Evolutionary conservation across 2,113 vertebrate species (phyloP), one percentile per base, ranked within the genome.

Genomic region (Sisor rabdophorus): DNA sequence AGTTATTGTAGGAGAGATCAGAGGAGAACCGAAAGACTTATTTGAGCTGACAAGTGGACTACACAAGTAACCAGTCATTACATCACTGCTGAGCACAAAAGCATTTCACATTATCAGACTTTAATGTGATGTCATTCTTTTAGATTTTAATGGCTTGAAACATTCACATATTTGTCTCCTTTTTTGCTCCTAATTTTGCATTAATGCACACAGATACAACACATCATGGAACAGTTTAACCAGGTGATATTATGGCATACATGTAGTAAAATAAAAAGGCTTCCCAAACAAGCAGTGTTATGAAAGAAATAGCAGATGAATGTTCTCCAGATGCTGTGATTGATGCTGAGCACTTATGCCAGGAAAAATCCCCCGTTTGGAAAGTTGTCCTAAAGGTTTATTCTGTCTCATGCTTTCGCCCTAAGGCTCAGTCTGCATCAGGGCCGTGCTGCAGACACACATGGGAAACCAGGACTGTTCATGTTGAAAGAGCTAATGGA

Each of bases 141-240:
- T 4, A 13, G 26, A 26, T 50, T n/a, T 48, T 44, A 26, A 10
- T 17, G 47, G 47, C 24, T 28, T 52, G 28, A 20, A 67, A 52
- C 9, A 20, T 52, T 69, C 48, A 69, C 52, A 69, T 52, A 16
- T 28, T 20, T 68, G 64, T 69, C 47, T 67, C 77, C n/a, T 52
- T 54, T 64, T 67, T 59, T 63, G 72, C 65, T 67, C 68, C 60
- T 64, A 24, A 59, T 67, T 53, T 59, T 79, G 59, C 54, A 73
- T 59, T 70, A 54, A 63, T 80, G 74, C 58, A 67, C 73, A 80
- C 60, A 59, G 61, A 68, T 78, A 71, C 78, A 81, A 77, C 74
- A 64, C 55, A 69, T 71, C 61, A 63, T 47, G 54, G 81, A 50
- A 70, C 73, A 65, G 47, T 74, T 74, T 63, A 81, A 53, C 76